Base-by-base conservation (phyloP, 2,113 vertebrate genomes). In the Oxyura jamaicensis region DNA sequence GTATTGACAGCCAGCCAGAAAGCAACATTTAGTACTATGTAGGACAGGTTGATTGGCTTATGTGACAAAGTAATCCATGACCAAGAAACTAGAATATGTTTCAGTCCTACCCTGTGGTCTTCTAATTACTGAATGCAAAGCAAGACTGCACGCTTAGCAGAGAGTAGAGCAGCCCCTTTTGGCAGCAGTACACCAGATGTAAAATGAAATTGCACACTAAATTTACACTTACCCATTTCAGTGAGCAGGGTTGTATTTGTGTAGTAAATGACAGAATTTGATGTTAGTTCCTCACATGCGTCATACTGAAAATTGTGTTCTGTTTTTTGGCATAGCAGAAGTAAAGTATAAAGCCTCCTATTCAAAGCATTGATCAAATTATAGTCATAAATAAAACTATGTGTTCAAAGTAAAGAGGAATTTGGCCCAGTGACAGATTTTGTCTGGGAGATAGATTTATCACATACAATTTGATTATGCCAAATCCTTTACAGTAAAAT, bases 401-500 rank as follows among this genome's bases (percentile, higher is more conserved):
- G 50, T 87, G 46, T 88, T 96, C 87, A 94, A 91, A 91, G 71
- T 33, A 85, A 90, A 83, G 55, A 92, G 41, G 41, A 94, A 86
- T 94, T 96, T 86, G 62, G 46, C 59, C 59, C 67, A 67, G 65
- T 60, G 73, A 83, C 3, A n/a, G 77, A 92, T 89, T 95, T 93
- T 95, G 48, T 84, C 83, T 65, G 74, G 52, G 66, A 93, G 60
- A 84, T 31, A 91, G 69, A 88, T 88, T 92, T 93, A 89, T 86
- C 66, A 86, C 53, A 81, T 3, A 53, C 69, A 89, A 82, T 93
- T 96, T 93, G 83, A 91, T 93, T 44, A 46, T 73, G 59, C 63
- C 75, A 95, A 96, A 88, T 91, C 93, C 93, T 71, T 88, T 80
- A 67, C 59, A 56, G 79, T 87, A 88, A 96, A 94, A 94, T 86